Conservation (phyloP, 1,140 invertebrate genomes). For the Apocrypta bakeri region DNA sequence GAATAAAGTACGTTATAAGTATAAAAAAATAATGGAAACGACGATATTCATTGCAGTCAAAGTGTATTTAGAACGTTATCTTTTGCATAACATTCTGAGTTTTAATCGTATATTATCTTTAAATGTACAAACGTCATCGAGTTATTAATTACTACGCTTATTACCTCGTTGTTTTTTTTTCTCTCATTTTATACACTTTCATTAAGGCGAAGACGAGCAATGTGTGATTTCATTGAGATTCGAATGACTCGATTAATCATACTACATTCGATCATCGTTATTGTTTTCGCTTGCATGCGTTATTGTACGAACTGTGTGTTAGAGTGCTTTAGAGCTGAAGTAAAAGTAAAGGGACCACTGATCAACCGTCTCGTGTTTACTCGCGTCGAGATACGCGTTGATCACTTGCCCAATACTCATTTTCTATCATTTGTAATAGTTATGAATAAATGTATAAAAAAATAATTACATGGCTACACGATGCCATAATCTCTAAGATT, state of each 20-base stretch:
- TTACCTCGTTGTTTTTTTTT: conserved; percentile 30
- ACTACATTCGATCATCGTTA: too few species aligned
- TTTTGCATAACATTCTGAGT: background rate
- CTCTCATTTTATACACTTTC: background rate
- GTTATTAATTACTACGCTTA: conserved; percentile 43
- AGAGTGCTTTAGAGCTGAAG: background rate
- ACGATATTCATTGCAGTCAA: conserved; percentile 14
- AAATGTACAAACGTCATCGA: conserved; percentile 43
- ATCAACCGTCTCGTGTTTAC: background rate
- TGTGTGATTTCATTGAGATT: conserved; percentile 24
- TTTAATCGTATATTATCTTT: conserved; percentile 12
- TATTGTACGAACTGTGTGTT: background rate
- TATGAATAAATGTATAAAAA: conserved; percentile 25
- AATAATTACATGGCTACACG: conserved; percentile 16
- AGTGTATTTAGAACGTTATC: conserved; percentile 25
- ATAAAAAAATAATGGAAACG: conserved; percentile 15
- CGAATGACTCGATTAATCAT: background rate
- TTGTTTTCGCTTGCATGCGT: background rate
- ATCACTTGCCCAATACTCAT: conserved; percentile 33
- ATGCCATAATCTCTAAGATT: conserved; percentile 52
- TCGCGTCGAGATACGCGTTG: conserved; percentile 31
- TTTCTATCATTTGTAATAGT: conserved; percentile 34
- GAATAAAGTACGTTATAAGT: conserved; percentile 7
- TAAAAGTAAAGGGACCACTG: background rate
- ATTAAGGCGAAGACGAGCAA: conserved; percentile 19